A percentile compares a stretch with the other conserved stretches of the same genome.
Conservation (phyloP, 2,888 invertebrate genomes). For the Protophormia terraenovae region DNA sequence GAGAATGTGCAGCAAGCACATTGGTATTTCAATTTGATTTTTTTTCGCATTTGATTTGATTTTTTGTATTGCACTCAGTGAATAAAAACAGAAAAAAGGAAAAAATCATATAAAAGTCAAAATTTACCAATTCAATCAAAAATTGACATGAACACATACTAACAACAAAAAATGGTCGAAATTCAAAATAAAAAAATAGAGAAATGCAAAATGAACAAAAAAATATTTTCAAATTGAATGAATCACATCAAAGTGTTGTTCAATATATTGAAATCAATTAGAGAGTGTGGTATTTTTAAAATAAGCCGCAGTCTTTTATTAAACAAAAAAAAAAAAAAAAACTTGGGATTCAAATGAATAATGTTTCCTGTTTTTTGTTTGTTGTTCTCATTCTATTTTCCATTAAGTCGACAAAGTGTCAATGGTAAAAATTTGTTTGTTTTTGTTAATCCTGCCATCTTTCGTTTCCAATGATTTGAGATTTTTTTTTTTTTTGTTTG, state of each 20-base stretch:
- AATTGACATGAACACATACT: constrained; percentile 54
- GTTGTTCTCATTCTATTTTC: constrained; percentile 13
- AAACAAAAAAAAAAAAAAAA: constrained; percentile 25
- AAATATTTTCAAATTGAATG: constrained; percentile 43
- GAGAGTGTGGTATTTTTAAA: constrained; percentile 65
- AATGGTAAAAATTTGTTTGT: constrained; percentile 12
- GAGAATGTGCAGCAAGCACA: constrained; percentile 33
- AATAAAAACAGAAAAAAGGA: neutral
- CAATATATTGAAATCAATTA: constrained; percentile 68
- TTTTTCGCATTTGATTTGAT: constrained; percentile 30
- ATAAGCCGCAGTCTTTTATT: constrained; percentile 67
- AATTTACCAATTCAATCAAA: constrained; percentile 67
- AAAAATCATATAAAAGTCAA: constrained; percentile 60
- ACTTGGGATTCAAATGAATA: constrained; percentile 36
- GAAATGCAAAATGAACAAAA: constrained; percentile 6
- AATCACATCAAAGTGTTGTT: constrained; percentile 67
- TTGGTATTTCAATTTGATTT: constrained; percentile 64
- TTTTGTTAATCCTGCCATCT: neutral
- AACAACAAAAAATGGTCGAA: constrained; percentile 5
- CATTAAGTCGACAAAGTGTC: constrained; percentile 51
- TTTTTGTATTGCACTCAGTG: neutral
- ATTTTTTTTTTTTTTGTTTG: constrained; percentile 5
- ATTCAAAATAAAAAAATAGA: neutral
- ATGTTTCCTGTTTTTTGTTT: neutral
- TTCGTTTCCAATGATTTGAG: neutral